These are phyloP conservation scores for Cyclophora albipunctata DNA, from an alignment of 2,888 invertebrate species.

Conservation along the genomic window DNA sequence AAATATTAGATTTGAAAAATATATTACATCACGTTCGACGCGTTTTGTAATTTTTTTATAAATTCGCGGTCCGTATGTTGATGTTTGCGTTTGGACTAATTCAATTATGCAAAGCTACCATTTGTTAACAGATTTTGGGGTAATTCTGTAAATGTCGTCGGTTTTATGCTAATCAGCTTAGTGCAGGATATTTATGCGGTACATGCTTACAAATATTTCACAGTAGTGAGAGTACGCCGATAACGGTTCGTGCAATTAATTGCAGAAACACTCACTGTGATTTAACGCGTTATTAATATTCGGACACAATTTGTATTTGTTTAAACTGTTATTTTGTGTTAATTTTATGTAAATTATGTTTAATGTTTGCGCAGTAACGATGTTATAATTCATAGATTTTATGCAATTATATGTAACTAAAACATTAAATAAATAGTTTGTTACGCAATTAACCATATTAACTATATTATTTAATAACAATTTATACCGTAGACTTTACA, in stretches of 20 bases:
- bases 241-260: constrained; percentile 65
- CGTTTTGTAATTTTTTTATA: constrained; percentile 29
- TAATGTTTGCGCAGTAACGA: constrained; percentile 14
- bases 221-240: constrained; percentile 47
- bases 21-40: constrained; percentile 21
- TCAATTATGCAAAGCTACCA: constrained; percentile 71
- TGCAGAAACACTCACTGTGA: constrained; percentile 63
- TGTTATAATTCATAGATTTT: constrained; percentile 1
- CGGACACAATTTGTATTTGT: constrained; percentile 47
- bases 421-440: no score
- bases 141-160: constrained; percentile 61
- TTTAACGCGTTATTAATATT: constrained; percentile 54
- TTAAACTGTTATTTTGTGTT: constrained; percentile 56
- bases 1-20: constrained; percentile 6
- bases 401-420: not conserved
- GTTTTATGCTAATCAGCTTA: constrained; percentile 71
- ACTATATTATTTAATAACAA: no score
- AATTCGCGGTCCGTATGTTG: constrained; percentile 42
- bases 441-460: no score
- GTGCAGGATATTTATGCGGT: constrained; percentile 64
- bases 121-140: constrained; percentile 72
- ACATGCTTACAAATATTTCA: constrained; percentile 58
- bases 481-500: no score
- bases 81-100: constrained; percentile 50
- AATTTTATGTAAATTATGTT: constrained; percentile 45